Evolutionary conservation across 2,113 vertebrate species (phyloP), one percentile per base, ranked within the genome.

Genomic region (Scopus umbretta): DNA sequence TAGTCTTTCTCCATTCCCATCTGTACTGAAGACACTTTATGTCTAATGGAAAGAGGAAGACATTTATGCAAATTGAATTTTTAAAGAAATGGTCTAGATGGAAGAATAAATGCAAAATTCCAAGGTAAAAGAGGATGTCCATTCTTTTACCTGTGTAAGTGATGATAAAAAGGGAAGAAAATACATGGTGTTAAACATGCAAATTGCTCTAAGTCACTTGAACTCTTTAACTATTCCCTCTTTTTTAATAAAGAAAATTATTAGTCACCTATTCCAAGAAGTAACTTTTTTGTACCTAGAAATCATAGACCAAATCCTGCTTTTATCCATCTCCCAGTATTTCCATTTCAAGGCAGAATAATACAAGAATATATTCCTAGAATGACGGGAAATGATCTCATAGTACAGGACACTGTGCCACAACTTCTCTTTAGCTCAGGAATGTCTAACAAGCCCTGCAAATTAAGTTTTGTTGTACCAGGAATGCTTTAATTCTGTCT

Each of bases 271-370:
- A 52, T 91, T 95, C 89, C 40, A 83, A 90, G 40, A 97, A 80
- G 7, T 49, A 5, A 66, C 16, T 1, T 25, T 67, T 88, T 75
- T 80, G 72, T 86, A 66, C 86, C 65, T 91, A 92, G 78, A 95
- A 94, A 80, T 59, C 66, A 49, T n/a, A 74, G n/a, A 67, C 25
- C 20, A 81, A 72, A 79, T 75, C n/a, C 80, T 68, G 36, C 38
- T 53, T 71, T 14, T 40, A 84, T 50, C 15, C 32, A n/a, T 86
- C 80, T 81, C 61, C 20, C n/a, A 86, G 7, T 59, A 53, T 80
- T 92, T 87, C 68, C 76, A 89, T 92, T 95, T 76, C 45, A 94
- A 94, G 61, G 27, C 47, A 79, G 38, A 91, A 86, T 67, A 91
- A 67, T 50, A 79, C 56, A 7, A 81, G 6, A 87, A 84, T 87